Evolutionary conservation across 2,113 vertebrate genomes (phyloP).

Genomic region (Odobenus rosmarus): DNA sequence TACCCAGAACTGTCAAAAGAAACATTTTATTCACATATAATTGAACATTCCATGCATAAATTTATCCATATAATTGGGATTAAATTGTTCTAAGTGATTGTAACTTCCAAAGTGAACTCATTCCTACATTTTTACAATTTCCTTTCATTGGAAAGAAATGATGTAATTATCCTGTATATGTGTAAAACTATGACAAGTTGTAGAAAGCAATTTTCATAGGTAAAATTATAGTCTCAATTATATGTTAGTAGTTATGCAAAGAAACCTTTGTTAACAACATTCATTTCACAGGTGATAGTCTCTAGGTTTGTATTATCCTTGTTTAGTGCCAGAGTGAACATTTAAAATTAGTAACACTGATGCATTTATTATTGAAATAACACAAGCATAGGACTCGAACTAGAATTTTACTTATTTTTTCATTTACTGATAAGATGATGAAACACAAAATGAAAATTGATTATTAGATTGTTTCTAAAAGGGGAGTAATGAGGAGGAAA

Average conservation of each 20-base stretch:
- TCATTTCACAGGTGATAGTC: constrained; percentile 21
- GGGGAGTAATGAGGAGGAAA: not conserved
- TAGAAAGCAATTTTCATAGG: constrained; percentile 19
- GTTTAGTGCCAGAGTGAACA: not conserved
- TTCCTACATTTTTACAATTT: constrained; percentile 38
- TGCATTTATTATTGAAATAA: not conserved
- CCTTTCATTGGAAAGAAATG: constrained; percentile 40
- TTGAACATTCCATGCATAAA: not conserved
- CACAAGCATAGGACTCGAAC: not conserved
- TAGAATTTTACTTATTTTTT: not conserved
- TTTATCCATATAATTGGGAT: not conserved
- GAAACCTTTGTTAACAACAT: not conserved
- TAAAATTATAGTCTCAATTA: constrained; percentile 20
- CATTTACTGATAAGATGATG: not conserved
- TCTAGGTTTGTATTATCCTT: not conserved
- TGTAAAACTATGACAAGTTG: constrained; percentile 9
- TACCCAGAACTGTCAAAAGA: not conserved
- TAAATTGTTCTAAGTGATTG: not conserved
- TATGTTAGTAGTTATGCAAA: not conserved
- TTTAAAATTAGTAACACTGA: not conserved
- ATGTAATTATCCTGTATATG: constrained; percentile 9
- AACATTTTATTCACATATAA: not conserved
- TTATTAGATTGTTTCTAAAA: not conserved
- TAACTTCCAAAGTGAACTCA: constrained; percentile 16
- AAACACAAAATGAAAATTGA: not conserved